Evolutionary conservation across 2,888 invertebrate species (phyloP), one percentile per base, ranked within the genome.

Genomic region (Chrysolina haemoptera): DNA sequence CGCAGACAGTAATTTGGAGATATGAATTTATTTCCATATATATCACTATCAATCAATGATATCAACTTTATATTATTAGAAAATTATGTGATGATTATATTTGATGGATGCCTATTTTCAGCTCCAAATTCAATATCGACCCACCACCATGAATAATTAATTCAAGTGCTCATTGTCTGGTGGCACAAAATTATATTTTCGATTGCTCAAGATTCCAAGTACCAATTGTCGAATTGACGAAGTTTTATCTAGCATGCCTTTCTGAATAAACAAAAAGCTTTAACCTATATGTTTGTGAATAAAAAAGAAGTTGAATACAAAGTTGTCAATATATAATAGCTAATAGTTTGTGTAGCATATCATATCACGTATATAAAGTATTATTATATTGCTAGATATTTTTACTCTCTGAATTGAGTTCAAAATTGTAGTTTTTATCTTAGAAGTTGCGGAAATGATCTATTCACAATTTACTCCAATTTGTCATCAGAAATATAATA

Each of bases 201-300:
- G 35, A 53, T 67, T 75, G 72, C 75, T 75, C 75, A 75, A 70
- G 48, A 64, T 55, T 43, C 48, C 63, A 18, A 65, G 62, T 64
- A 74, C 63, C 40, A 59, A 66, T 68, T 40, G 14, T 62, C n/a
- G 35, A 6, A 0, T 27, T 27, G 59, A 59, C 12, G 5, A 59
- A 59, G 59, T 59, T 59, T n/a, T 68, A 20, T 74, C 53, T 73
- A 73, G 73, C 70, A 71, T 74, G 74, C 70, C 74, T 74, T 68
- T 74, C 70, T 65, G 59, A 62, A 70, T 55, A 64, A 70, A 59
- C 48, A n/a, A n/a, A 27, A 64, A 70, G 74, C 74, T 74, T 74
- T 71, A 74, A 74, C 62, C 20, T 12, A 0, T 12, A 0, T 20
- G 20, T 65, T 65, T 46, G 22, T 65, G 22, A 16, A 59, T 27